Evolutionary conservation across 2,113 vertebrate genomes (phyloP).

Genomic region (Phoxinus phoxinus): DNA sequence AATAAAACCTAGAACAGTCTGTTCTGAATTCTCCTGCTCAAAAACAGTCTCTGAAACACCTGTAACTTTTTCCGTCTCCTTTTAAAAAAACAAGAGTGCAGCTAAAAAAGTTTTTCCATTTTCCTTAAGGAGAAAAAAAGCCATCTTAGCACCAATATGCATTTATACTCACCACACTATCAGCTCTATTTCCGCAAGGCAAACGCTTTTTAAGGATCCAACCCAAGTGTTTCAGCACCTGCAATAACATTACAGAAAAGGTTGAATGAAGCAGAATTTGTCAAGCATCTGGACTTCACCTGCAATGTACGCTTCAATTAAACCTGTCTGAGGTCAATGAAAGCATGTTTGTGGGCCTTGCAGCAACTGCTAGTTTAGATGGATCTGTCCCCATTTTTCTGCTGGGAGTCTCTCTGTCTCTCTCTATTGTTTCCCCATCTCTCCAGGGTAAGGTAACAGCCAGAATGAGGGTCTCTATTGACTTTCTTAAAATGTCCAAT

Average conservation of each 20-base stretch:
- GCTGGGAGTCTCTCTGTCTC: not conserved
- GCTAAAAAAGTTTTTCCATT: not conserved
- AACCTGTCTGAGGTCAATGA: slow-evolving; percentile 12
- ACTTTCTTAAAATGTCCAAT: not conserved
- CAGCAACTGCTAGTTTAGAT: not conserved
- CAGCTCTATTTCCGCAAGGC: slow-evolving; percentile 56
- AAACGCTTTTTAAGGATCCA: slow-evolving; percentile 56
- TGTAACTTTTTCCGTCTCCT: not conserved
- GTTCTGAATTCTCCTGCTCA: not conserved
- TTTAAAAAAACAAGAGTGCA: not conserved
- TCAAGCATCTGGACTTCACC: slow-evolving; percentile 27
- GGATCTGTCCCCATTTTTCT: not conserved
- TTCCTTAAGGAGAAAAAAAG: not conserved
- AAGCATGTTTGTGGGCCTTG: not conserved
- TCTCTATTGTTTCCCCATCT: not conserved
- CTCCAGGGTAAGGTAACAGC: not conserved
- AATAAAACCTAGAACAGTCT: not conserved
- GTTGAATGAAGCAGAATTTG: slow-evolving; percentile 25
- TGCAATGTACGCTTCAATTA: slow-evolving; percentile 4
- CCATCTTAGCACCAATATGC: slow-evolving; percentile 27
- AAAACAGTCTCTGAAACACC: slow-evolving; percentile 4
- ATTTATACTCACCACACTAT: slow-evolving; percentile 65
- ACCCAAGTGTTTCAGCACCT: slow-evolving; percentile 60
- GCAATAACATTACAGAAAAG: slow-evolving; percentile 51
- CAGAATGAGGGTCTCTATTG: not conserved